Evolutionary conservation across 2,888 invertebrate species (phyloP), one percentile per base, ranked within the genome.

Genomic region (Dendrolimus pini): DNA sequence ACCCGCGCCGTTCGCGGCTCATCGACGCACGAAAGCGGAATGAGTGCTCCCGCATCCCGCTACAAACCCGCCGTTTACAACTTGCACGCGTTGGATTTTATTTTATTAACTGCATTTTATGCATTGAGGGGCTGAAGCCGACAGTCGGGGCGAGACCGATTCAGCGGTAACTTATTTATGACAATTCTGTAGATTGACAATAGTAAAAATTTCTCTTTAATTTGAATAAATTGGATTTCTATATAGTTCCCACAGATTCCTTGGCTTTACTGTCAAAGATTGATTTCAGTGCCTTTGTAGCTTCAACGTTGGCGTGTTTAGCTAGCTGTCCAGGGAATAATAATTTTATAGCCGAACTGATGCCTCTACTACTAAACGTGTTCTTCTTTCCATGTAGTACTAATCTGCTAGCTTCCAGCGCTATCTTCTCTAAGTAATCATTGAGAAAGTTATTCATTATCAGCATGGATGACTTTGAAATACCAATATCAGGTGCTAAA

Each of bases 371-470:
- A 0, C 93, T 92, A 71, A 96, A 89, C 0, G 95, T 95, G 0
- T 91, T 92, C 54, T 92, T 89, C 75, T 94, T 94, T 63, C 92
- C 92, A 72, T 93, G 93, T 9, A 92, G 92, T 0, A 93, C 93
- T 60, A 95, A 72, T 56, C 92, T 92, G 0, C 93, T 92, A 0
- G 94, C 93, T 72, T 95, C 94, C 0, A 89, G 82, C 0, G 94
- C 94, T 54, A 96, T 93, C 54, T 93, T 92, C 74, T 96, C 95
- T 70, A 96, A 89, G 70, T 95, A 93, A 66, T 96, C 95, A 66
- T 93, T 94, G 0, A 96, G 93, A 62, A 95, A 95, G 68, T 93
- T 93, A 78, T 95, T 94, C 94, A 95, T 94, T 64, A 95, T 94
- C 66, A 91, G 78, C 93, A 95, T 95, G 0, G 94, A 93, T 67